Evolutionary conservation across 2,888 invertebrate species (phyloP).

Genomic region (Phania funesta): DNA sequence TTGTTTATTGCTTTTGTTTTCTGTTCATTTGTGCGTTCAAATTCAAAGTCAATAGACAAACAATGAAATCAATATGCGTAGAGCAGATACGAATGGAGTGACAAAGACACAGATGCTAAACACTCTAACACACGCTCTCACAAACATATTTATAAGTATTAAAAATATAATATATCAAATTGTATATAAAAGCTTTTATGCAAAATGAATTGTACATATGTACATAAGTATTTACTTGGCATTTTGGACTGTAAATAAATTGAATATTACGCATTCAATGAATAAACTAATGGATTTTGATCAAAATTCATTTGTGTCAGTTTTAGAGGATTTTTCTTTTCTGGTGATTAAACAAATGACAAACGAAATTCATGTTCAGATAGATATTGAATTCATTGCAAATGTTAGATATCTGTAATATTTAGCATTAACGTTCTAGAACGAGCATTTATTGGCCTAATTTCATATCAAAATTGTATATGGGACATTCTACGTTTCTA

Average conservation of each 20-base stretch:
- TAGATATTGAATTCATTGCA: no score
- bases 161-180: background rate
- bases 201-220: constrained; percentile 28
- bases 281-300: constrained; percentile 48
- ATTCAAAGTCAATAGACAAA: constrained; percentile 46
- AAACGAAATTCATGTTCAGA: no score
- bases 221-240: background rate
- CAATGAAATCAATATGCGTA: constrained; percentile 62
- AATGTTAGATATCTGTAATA: no score
- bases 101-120: constrained; percentile 16
- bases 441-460: no score
- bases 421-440: no score
- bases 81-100: constrained; percentile 11
- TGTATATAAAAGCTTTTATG: constrained; percentile 6
- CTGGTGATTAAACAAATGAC: background rate
- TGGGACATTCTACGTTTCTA: no score
- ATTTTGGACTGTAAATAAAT: constrained; percentile 24
- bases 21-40: constrained; percentile 5
- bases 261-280: constrained; percentile 49
- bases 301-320: background rate
- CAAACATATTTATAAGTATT: background rate
- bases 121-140: background rate
- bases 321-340: background rate
- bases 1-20: constrained; percentile 8
- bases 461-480: no score